phyloP scores from a whole-genome alignment of 2,113 vertebrate genomes.

The Ranitomeya imitator region DNA sequence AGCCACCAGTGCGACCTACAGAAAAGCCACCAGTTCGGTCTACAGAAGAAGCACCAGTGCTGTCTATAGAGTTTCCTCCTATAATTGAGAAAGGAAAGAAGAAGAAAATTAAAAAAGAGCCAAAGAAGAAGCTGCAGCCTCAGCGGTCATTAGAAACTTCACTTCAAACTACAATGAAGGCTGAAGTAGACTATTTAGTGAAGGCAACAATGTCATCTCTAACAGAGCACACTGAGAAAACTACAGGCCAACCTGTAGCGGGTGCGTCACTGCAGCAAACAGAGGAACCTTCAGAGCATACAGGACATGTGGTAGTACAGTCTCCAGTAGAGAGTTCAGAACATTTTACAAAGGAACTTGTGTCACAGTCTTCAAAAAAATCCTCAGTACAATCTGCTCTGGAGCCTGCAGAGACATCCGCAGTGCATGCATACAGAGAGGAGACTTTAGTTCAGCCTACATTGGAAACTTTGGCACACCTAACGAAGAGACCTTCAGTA shows the following conservation, averaged over 20 bases:
- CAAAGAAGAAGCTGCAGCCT: background rate
- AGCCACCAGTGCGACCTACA: too few relatives aligned
- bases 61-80: slow-evolving; percentile 58
- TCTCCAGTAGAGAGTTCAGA: background rate
- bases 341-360: too few relatives aligned
- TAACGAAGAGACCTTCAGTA: too few relatives aligned
- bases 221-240: background rate
- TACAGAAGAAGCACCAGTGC: too few relatives aligned
- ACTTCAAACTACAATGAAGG: background rate
- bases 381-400: too few relatives aligned
- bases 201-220: background rate
- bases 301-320: background rate
- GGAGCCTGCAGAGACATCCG: too few relatives aligned
- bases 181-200: background rate
- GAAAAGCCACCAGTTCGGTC: too few relatives aligned
- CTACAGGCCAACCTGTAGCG: background rate
- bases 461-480: too few relatives aligned
- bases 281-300: background rate
- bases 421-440: too few relatives aligned
- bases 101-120: slow-evolving; percentile 26
- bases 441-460: too few relatives aligned
- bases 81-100: slow-evolving; percentile 22
- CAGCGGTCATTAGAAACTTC: background rate
- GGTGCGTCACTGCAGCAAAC: background rate
- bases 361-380: too few relatives aligned